Base-by-base conservation (phyloP, 2,888 invertebrate species). In the Lycocerus yunnanus region DNA sequence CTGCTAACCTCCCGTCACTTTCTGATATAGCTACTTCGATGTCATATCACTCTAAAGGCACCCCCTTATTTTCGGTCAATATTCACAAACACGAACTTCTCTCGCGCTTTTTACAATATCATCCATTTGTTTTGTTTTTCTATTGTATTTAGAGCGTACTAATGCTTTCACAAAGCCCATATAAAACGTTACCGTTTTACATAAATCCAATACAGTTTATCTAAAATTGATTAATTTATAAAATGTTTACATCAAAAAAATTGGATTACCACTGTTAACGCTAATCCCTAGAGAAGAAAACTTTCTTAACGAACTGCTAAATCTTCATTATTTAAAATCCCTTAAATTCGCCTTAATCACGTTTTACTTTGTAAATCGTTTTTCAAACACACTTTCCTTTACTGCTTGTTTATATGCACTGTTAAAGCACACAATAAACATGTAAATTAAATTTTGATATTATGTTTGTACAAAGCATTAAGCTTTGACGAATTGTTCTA, bases 1-100 rank as follows among this genome's bases (percentile, higher is more conserved):
- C 82, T 81, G 79, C 79, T 74, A 80, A 74, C 79, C 79, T 77
- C 78, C 78, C 82, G 82, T 82, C 82, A 81, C 81, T 81, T 79
- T 79, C 77, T 78, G 72, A 76, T 72, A 63, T 63, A 16, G 74
- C 71, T 67, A 68, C 69, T 71, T 72, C 68, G 77, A 74, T 66
- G 58, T 78, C 77, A 77, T 77, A 75, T 75, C 78, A 16, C 73
- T 75, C 77, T 73, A 74, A 24, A 63, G 72, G 72, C 68, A 65
- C 63, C 72, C n/a, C 68, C 72, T 27, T 15, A 58, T 61, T 68
- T 63, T 43, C 58, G 43, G n/a, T 60, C 20, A 68, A 59, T 68
- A 68, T 72, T 66, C 72, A 27, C 27, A 58, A 68, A 68, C 72
- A 67, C 68, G 66, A 72, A 60, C 61, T 15, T 61, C 14, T 16